Conservation (phyloP, 2,888 invertebrate species). For the Nephrotoma appendiculata region DNA sequence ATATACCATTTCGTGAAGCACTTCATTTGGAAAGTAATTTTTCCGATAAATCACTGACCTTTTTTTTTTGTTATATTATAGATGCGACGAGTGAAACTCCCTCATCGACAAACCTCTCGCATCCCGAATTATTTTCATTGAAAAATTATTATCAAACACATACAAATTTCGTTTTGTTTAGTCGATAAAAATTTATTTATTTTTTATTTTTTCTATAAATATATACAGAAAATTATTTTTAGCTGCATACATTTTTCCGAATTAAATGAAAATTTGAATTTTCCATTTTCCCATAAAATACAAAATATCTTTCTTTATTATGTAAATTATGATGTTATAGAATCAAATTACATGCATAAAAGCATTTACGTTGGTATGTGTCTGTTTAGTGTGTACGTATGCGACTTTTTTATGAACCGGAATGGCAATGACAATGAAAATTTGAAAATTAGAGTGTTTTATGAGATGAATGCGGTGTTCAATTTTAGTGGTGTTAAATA, state of each 20-base stretch:
- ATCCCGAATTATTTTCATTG: neutral
- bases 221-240: neutral
- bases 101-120: neutral
- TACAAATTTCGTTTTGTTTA: neutral
- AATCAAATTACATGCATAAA: neutral
- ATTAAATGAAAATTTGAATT: neutral
- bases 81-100: neutral
- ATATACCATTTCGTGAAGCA: neutral
- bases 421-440: neutral
- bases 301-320: neutral
- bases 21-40: neutral
- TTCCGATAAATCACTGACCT: neutral
- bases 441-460: neutral
- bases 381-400: neutral
- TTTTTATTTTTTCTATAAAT: neutral
- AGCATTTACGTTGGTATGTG: neutral
- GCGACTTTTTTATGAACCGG: neutral
- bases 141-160: neutral
- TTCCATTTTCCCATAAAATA: neutral
- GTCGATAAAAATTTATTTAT: neutral
- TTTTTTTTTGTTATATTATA: neutral
- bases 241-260: neutral
- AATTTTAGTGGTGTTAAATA: too few relatives aligned
- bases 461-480: neutral
- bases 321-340: neutral